These are phyloP conservation scores for Hyperoodon ampullatus DNA, from an alignment of 2,113 vertebrate species.

Conservation along the genomic window DNA sequence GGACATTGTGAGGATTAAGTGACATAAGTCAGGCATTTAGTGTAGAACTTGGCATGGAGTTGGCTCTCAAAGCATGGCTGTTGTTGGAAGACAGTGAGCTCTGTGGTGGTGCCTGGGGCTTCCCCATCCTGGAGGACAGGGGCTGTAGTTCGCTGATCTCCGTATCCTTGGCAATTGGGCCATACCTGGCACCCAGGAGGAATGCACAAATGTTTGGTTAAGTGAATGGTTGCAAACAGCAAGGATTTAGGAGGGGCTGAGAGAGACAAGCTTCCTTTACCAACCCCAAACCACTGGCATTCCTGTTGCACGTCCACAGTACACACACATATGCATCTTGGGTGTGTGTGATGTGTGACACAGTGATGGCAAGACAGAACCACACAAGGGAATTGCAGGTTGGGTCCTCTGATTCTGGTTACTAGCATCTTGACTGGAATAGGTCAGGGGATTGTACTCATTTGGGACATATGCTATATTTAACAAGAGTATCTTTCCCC, in stretches of 20 bases:
- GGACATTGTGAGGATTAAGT: background rate
- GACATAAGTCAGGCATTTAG: background rate
- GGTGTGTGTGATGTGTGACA: no score
- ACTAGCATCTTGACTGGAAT: background rate
- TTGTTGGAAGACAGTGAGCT: background rate
- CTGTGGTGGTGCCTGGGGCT: accelerated
- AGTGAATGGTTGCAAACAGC: background rate
- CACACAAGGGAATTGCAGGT: background rate
- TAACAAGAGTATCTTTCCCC: background rate
- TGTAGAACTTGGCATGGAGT: background rate
- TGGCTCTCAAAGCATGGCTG: background rate
- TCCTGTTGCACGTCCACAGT: background rate
- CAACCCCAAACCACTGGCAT: background rate
- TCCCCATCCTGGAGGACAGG: background rate
- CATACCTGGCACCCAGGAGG: background rate
- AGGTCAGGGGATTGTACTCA: background rate
- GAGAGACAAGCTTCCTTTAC: background rate
- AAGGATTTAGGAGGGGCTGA: background rate
- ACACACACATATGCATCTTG: accelerated
- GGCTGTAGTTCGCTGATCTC: background rate
- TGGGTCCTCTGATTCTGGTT: background rate
- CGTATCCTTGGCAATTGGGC: background rate
- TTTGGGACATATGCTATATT: background rate
- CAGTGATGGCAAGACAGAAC: background rate
- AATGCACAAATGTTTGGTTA: background rate